These are phyloP conservation scores for Frieseomelitta varia DNA, from an alignment of 1,140 invertebrate genomes.

Conservation along the genomic window DNA sequence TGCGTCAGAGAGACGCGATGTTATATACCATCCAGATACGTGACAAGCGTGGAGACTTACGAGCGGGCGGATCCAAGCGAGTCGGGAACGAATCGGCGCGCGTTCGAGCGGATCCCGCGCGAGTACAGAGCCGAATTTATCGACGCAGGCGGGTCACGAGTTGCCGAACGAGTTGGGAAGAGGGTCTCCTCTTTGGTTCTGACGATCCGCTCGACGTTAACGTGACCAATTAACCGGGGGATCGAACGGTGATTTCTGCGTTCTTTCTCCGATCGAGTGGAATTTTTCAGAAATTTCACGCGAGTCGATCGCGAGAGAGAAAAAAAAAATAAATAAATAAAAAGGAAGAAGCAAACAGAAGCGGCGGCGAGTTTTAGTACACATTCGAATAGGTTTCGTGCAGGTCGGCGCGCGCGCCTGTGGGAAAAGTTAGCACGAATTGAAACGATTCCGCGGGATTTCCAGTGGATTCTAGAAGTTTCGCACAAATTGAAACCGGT, in stretches of 20 bases:
- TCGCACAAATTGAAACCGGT: constrained; percentile 20
- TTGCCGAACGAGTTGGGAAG: neutral
- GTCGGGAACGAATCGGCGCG: neutral
- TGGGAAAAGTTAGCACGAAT: constrained; percentile 23
- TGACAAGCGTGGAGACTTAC: constrained; percentile 37
- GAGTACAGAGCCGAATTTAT: neutral
- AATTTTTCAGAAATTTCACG: no score
- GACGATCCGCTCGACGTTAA: no score
- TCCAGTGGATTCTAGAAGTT: constrained; percentile 1
- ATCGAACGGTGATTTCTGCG: no score
- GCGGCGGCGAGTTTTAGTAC: neutral
- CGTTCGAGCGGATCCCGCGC: constrained; percentile 2
- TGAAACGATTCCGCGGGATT: constrained; percentile 5
- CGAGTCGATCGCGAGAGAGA: neutral
- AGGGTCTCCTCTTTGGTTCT: no score
- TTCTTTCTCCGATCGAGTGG: no score
- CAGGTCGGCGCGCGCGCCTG: neutral
- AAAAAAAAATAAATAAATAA: no score
- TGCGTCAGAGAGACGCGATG: constrained; percentile 58
- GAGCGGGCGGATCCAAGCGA: neutral
- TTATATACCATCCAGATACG: constrained; percentile 42
- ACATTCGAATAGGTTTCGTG: neutral
- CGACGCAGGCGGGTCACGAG: neutral
- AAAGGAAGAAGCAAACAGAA: neutral
- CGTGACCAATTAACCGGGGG: neutral